A percentile compares a stretch with the other conserved stretches of the same genome.
These are phyloP conservation scores for Eueremaeus valkanovi DNA, from an alignment of 2,888 invertebrate genomes.

Conservation along the genomic window DNA sequence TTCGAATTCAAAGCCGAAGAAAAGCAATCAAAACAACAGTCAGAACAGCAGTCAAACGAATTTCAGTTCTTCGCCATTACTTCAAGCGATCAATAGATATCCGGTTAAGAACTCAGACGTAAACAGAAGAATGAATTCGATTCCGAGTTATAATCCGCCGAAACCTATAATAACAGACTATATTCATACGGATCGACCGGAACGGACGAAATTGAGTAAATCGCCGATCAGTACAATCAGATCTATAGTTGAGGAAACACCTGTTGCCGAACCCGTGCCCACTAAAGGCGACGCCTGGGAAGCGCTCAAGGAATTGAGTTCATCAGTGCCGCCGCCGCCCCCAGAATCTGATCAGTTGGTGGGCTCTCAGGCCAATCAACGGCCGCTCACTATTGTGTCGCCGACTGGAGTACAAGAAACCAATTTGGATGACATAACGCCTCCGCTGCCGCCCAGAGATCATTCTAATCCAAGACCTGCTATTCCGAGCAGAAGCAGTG, in stretches of 20 bases:
- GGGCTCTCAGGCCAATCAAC: background rate
- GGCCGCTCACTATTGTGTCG: conserved; percentile 19
- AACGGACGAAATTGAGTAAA: background rate
- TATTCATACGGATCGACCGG: no score
- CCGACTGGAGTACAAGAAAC: conserved; percentile 30
- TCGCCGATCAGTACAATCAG: conserved; percentile 8
- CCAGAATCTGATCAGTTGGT: background rate
- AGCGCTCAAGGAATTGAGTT: conserved; percentile 18
- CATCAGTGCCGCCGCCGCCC: conserved; percentile 29
- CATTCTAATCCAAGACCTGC: background rate
- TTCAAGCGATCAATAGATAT: conserved; percentile 21
- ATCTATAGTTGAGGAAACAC: conserved; percentile 30
- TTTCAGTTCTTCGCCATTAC: background rate
- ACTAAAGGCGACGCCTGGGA: conserved; percentile 30
- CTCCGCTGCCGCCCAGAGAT: conserved; percentile 25
- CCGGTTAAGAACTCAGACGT: background rate
- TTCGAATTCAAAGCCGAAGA: conserved; percentile 9
- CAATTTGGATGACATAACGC: conserved; percentile 33
- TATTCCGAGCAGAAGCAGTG: background rate
- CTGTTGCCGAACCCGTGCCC: background rate
- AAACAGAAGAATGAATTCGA: background rate
- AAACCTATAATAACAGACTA: conserved; percentile 39
- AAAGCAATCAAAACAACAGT: background rate
- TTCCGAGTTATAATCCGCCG: conserved; percentile 40
- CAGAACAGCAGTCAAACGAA: background rate